phyloP scores from a whole-genome alignment of 2,113 vertebrate species.

The Axis porcinus region DNA sequence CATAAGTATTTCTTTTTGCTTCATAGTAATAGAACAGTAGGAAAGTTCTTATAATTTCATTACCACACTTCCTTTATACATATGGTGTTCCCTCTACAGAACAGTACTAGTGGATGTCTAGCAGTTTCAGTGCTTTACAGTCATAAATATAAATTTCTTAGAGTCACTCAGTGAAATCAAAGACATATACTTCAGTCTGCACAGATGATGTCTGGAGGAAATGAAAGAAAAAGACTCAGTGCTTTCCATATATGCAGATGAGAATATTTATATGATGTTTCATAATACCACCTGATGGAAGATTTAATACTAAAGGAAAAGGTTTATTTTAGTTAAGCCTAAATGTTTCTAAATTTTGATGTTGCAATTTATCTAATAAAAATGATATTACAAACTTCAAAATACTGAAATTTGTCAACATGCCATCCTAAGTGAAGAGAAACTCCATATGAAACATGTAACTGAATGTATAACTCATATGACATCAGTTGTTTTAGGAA shows the following conservation, averaged over 20 bases:
- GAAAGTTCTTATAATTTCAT: not conserved
- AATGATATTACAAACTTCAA: not conserved
- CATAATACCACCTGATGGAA: not conserved
- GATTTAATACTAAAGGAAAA: not conserved
- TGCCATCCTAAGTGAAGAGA: not conserved
- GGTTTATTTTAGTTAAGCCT: not conserved
- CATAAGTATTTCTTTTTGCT: not conserved
- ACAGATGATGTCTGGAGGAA: not conserved
- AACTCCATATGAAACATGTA: not conserved
- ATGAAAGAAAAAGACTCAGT: not conserved
- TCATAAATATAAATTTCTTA: not conserved
- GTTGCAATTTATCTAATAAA: not conserved
- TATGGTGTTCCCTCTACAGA: not conserved
- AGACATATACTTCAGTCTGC: not conserved
- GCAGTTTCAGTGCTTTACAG: not conserved
- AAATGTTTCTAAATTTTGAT: slow-evolving; percentile 11
- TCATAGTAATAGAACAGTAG: not conserved
- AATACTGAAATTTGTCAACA: not conserved
- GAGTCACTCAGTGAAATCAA: not conserved
- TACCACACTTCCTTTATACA: not conserved
- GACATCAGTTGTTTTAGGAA: not conserved
- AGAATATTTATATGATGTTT: not conserved
- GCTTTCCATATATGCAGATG: not conserved
- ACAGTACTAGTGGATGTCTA: not conserved
- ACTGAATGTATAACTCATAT: not conserved